phyloP scores from a whole-genome alignment of 2,888 invertebrate species.

The Corbicula japonica region DNA sequence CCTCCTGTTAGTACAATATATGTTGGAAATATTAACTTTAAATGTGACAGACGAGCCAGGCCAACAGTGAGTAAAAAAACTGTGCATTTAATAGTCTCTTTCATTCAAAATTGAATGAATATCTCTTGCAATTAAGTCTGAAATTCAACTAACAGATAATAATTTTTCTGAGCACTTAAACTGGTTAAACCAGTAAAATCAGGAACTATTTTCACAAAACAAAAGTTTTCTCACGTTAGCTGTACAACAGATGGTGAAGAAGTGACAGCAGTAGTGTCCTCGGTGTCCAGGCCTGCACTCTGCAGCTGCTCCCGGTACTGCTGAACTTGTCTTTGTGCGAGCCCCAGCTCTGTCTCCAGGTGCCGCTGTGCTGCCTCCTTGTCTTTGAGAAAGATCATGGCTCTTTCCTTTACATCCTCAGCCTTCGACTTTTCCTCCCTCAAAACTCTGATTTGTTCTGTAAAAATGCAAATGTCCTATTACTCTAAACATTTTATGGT shows the following conservation, averaged over 20 bases:
- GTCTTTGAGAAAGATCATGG: slow-evolving; percentile 65
- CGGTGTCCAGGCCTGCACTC: slow-evolving; percentile 41
- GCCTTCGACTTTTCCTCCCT: slow-evolving; percentile 64
- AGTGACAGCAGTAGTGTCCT: slow-evolving; percentile 29
- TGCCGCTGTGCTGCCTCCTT: slow-evolving; percentile 64
- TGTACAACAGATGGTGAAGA: slow-evolving; percentile 61
- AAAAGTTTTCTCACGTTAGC: too few relatives aligned
- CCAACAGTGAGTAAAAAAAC: too few relatives aligned
- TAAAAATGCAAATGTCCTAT: slow-evolving; percentile 18
- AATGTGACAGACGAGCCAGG: too few relatives aligned
- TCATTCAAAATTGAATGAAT: too few relatives aligned
- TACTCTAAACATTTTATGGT: neutral
- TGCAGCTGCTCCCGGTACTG: slow-evolving; percentile 71
- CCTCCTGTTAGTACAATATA: too few relatives aligned
- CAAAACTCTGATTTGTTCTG: slow-evolving; percentile 58
- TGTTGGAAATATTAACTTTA: too few relatives aligned
- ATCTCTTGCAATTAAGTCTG: too few relatives aligned
- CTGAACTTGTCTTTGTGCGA: slow-evolving; percentile 64
- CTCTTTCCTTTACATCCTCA: slow-evolving; percentile 67
- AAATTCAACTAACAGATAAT: too few relatives aligned
- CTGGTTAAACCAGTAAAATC: too few relatives aligned
- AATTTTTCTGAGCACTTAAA: too few relatives aligned
- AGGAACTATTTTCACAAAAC: too few relatives aligned
- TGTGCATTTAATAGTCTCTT: too few relatives aligned
- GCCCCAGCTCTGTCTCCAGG: slow-evolving; percentile 70